Conservation (phyloP, 2,797 vertebrate genomes). For the Oophaga sylvatica region DNA sequence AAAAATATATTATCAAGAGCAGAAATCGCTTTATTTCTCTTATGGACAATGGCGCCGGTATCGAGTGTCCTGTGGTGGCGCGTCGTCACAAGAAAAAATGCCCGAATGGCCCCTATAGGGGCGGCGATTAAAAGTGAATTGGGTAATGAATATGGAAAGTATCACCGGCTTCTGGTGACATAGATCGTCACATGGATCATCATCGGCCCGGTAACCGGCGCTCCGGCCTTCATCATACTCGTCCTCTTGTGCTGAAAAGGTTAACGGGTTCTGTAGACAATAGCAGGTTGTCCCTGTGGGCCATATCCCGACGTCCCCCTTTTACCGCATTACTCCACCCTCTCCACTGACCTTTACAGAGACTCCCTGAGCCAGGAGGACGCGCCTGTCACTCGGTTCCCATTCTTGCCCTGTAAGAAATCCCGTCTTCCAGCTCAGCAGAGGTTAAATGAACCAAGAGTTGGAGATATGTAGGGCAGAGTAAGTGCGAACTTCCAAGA, state of each 20-base stretch:
- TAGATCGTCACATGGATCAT: too few species aligned
- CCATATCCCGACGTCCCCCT: slow-evolving; percentile 19
- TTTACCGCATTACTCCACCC: slow-evolving; percentile 35
- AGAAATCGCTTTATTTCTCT: too few species aligned
- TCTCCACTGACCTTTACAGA: slow-evolving; percentile 50
- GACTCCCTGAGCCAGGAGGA: slow-evolving; percentile 20
- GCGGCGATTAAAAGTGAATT: too few species aligned
- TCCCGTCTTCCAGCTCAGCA: slow-evolving; percentile 3
- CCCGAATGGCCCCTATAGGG: too few species aligned
- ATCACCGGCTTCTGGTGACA: too few species aligned
- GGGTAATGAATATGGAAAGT: too few species aligned
- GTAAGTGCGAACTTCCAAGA: background rate
- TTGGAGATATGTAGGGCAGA: background rate
- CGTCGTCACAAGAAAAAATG: too few species aligned
- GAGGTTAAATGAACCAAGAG: slow-evolving; percentile 11
- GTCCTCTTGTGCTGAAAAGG: background rate
- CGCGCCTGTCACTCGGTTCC: slow-evolving; percentile 22
- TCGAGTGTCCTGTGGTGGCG: too few species aligned
- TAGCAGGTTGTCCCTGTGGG: slow-evolving; percentile 36
- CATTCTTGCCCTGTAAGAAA: slow-evolving; percentile 6
- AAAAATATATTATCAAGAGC: too few species aligned
- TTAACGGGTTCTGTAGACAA: slow-evolving; percentile 33
- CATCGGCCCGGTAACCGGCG: background rate
- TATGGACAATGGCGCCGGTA: too few species aligned
- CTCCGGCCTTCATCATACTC: background rate